phyloP scores from a whole-genome alignment of 2,888 invertebrate species.

The Pilophorus perplexus region DNA sequence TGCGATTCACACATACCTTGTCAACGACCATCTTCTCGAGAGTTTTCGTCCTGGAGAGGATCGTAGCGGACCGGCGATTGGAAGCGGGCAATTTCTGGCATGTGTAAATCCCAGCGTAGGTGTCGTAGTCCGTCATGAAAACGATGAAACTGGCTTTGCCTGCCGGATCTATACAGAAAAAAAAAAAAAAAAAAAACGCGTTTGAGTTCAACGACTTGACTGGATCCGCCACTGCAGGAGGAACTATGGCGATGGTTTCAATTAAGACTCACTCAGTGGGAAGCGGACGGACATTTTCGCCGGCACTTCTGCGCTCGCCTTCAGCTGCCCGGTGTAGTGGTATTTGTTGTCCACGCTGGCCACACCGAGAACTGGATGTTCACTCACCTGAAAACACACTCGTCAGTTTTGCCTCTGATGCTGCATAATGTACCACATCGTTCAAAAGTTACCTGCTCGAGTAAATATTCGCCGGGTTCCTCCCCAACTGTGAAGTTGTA shows the following conservation, averaged over 20 bases:
- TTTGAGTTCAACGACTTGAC: too few species aligned
- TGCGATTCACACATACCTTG: constrained; percentile 60
- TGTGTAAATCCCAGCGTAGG: constrained; percentile 73
- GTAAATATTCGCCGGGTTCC: constrained; percentile 66
- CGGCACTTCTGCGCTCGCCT: constrained; percentile 62
- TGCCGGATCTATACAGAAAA: constrained; percentile 61
- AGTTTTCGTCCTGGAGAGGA: constrained; percentile 71
- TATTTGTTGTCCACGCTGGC: constrained; percentile 77
- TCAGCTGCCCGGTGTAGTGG: constrained; percentile 70
- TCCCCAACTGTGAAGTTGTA: constrained; percentile 70
- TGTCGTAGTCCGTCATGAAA: constrained; percentile 70
- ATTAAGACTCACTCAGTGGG: constrained; percentile 68
- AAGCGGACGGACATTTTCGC: constrained; percentile 73
- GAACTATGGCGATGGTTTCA: too few species aligned
- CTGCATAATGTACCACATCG: too few species aligned
- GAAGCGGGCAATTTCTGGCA: constrained; percentile 74
- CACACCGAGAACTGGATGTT: constrained; percentile 56
- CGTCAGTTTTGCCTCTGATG: too few species aligned
- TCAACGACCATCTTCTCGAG: constrained; percentile 69
- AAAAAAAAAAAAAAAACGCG: too few species aligned
- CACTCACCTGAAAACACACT: constrained; percentile 49
- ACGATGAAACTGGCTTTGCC: constrained; percentile 73
- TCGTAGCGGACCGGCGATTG: constrained; percentile 74
- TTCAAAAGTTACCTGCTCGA: constrained; percentile 61
- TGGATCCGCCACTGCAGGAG: too few species aligned